These are phyloP conservation scores for Falco cherrug DNA, from an alignment of 2,797 vertebrate species.

Conservation along the genomic window DNA sequence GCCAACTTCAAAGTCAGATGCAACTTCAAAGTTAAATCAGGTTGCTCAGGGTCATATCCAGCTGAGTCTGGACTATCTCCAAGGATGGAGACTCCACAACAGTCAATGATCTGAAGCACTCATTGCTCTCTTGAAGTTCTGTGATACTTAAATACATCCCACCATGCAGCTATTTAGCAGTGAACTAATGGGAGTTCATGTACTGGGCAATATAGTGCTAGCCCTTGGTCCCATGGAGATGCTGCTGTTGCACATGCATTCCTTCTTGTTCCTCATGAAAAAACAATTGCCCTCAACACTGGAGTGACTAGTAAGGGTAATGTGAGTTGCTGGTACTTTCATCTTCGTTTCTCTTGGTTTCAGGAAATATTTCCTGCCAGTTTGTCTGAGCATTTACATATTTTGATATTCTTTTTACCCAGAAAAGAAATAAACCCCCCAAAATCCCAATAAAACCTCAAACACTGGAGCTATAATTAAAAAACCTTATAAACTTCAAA, in stretches of 20 bases:
- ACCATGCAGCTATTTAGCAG: not conserved
- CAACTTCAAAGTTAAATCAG: constrained; percentile 55
- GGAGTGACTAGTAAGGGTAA: not conserved
- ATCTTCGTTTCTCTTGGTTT: constrained; percentile 27
- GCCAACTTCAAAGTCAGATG: constrained; percentile 57
- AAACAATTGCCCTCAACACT: not conserved
- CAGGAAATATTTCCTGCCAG: not conserved
- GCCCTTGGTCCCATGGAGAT: not conserved
- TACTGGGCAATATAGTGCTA: not conserved
- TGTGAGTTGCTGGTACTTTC: not conserved
- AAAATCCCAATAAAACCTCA: constrained; percentile 44
- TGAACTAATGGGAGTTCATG: not conserved
- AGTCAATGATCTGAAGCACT: not conserved
- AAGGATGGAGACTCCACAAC: not conserved
- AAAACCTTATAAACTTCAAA: constrained; percentile 46
- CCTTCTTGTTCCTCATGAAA: not conserved
- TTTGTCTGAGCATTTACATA: constrained; percentile 4
- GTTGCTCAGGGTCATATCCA: constrained; percentile 40
- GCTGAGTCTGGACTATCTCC: constrained; percentile 9
- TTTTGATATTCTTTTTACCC: not conserved
- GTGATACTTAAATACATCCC: not conserved
- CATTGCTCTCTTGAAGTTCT: not conserved
- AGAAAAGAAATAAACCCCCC: not conserved
- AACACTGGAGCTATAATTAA: constrained; percentile 48
- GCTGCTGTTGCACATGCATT: not conserved